Evolutionary conservation across 2,113 vertebrate genomes (phyloP).

Genomic region (human (Homo sapiens)): DNA sequence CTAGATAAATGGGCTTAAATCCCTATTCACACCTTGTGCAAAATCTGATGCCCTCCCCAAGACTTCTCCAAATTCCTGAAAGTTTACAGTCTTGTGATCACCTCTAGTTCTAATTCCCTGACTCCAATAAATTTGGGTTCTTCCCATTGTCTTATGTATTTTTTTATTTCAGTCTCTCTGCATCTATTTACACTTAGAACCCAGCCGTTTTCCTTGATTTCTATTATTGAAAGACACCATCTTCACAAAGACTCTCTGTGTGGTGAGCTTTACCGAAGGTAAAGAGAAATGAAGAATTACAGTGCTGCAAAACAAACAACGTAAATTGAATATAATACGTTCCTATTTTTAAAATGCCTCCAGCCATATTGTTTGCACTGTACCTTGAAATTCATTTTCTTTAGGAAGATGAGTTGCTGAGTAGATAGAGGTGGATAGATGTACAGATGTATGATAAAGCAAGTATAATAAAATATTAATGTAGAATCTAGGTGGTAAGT

Average conservation of each 20-base stretch:
- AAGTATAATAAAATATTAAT: slow-evolving; percentile 2
- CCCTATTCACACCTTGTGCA: not conserved
- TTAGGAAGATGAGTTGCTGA: slow-evolving; percentile 7
- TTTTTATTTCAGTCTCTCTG: slow-evolving; percentile 13
- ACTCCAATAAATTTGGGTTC: not conserved
- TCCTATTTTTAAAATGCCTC: not conserved
- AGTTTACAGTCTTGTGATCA: not conserved
- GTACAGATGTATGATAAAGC: not conserved
- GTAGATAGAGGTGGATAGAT: not conserved
- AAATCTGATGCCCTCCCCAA: not conserved
- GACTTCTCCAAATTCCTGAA: not conserved
- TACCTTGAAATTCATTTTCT: not conserved
- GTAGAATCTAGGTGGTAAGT: not conserved
- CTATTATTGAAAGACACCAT: slow-evolving; percentile 6
- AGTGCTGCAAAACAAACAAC: not conserved
- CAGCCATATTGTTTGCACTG: not conserved
- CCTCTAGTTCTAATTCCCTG: not conserved
- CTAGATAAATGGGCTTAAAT: not conserved
- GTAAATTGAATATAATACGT: not conserved
- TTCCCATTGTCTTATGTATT: not conserved
- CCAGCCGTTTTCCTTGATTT: not conserved
- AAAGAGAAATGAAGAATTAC: slow-evolving; percentile 18
- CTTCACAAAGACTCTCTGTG: not conserved
- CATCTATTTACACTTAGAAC: not conserved
- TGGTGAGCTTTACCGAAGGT: not conserved